These are phyloP conservation scores for Syrista parreyssii DNA, from an alignment of 2,888 invertebrate species.

Conservation along the genomic window DNA sequence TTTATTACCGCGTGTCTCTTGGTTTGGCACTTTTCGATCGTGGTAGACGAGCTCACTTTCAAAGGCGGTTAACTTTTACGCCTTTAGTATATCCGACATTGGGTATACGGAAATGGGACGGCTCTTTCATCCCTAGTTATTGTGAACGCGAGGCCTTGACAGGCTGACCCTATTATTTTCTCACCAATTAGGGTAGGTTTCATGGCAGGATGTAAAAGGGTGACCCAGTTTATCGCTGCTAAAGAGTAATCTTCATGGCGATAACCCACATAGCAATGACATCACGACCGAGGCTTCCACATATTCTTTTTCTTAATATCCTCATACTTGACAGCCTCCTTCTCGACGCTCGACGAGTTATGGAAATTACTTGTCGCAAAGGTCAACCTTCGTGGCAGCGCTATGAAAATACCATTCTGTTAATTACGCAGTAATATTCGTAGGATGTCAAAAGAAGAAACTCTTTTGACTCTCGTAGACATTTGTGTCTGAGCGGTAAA, in stretches of 20 bases:
- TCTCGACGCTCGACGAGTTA: neutral
- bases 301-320: neutral
- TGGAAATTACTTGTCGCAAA: neutral
- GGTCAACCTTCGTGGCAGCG: neutral
- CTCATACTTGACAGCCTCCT: neutral
- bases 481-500: neutral
- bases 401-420: neutral
- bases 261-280: slow-evolving; percentile 1
- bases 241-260: neutral
- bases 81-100: neutral
- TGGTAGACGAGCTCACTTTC: neutral
- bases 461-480: neutral
- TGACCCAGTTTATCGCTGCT: slow-evolving; percentile 13
- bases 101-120: neutral
- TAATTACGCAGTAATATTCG: neutral
- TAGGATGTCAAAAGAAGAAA: neutral
- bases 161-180: slow-evolving; percentile 19
- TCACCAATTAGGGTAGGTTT: slow-evolving; percentile 18
- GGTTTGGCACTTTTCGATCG: neutral
- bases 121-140: neutral
- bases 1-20: neutral
- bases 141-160: neutral
- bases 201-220: slow-evolving; percentile 17
- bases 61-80: neutral
- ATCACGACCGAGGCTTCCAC: neutral